These are phyloP conservation scores for Oryzias javanicus DNA, from an alignment of 2,113 vertebrate species.

Conservation along the genomic window DNA sequence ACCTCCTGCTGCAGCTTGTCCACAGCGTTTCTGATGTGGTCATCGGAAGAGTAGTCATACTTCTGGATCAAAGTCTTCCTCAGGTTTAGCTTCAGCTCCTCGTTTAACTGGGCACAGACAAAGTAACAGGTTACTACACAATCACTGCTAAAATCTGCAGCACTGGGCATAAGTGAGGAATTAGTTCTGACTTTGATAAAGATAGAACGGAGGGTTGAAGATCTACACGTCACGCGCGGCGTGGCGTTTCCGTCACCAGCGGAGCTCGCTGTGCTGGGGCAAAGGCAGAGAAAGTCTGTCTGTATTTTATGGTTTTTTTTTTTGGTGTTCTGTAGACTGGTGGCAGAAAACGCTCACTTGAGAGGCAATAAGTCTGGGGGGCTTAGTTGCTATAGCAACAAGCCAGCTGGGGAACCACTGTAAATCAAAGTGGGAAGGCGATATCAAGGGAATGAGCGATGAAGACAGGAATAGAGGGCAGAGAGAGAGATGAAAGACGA, in stretches of 20 bases:
- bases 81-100: conserved; percentile 91
- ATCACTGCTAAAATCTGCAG: conserved; percentile 1
- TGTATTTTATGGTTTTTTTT: conserved; percentile 9
- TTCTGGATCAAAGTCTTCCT: conserved; percentile 87
- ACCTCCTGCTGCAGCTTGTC: conserved; percentile 81
- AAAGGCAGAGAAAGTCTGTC: conserved; percentile 17
- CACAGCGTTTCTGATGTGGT: conserved; percentile 84
- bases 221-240: conserved; percentile 7
- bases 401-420: conserved; percentile 67
- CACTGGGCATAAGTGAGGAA: neutral
- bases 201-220: conserved; percentile 9
- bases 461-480: conserved; percentile 35
- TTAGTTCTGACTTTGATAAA: conserved; percentile 2
- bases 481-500: conserved; percentile 29
- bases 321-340: conserved; percentile 46
- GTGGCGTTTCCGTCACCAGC: conserved; percentile 2
- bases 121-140: neutral
- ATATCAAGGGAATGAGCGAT: conserved; percentile 68
- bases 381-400: conserved; percentile 76
- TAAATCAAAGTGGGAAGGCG: conserved; percentile 71
- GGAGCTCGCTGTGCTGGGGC: conserved; percentile 4
- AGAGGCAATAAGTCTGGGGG: conserved; percentile 54
- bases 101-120: conserved; percentile 80
- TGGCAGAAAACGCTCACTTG: conserved; percentile 40
- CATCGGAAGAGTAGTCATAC: conserved; percentile 77